A percentile compares a stretch with the other conserved stretches of the same genome.
phyloP scores from a whole-genome alignment of 2,888 invertebrate species.

The Athetis lepigone region DNA sequence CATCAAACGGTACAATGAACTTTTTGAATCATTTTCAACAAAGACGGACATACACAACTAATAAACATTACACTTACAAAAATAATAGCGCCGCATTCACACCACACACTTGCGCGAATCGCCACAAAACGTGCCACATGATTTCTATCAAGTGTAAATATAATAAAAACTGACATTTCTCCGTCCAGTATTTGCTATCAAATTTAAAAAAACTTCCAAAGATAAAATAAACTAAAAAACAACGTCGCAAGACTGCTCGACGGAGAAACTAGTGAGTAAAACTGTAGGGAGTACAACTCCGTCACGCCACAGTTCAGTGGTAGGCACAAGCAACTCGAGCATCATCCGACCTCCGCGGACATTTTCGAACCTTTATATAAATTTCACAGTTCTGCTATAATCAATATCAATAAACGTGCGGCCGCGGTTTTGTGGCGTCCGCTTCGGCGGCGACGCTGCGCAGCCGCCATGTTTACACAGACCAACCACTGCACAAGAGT shows the following conservation, averaged over 20 bases:
- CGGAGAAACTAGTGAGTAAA: constrained; percentile 70
- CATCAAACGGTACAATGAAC: constrained; percentile 75
- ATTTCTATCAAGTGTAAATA: constrained; percentile 57
- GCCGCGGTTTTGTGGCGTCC: constrained; percentile 88
- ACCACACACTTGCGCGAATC: constrained; percentile 69
- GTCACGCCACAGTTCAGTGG: constrained; percentile 49
- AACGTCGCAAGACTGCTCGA: constrained; percentile 79
- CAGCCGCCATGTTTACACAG: constrained; percentile 63
- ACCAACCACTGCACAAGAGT: constrained; percentile 46
- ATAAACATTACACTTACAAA: constrained; percentile 86
- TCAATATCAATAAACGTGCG: constrained; percentile 84
- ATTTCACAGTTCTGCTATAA: constrained; percentile 87
- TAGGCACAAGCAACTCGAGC: constrained; percentile 70
- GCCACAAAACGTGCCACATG: constrained; percentile 67
- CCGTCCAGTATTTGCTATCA: constrained; percentile 78
- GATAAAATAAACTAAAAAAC: constrained; percentile 58
- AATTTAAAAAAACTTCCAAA: constrained; percentile 71
- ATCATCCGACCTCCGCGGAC: constrained; percentile 83
- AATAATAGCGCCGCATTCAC: constrained; percentile 70
- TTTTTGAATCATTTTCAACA: constrained; percentile 76
- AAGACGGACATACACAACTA: constrained; percentile 73
- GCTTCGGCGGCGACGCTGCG: constrained; percentile 78
- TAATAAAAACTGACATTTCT: constrained; percentile 65
- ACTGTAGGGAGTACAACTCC: constrained; percentile 66
- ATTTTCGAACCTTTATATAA: constrained; percentile 88